Percentiles rank a stretch among this genome's conserved stretches.
Evolutionary conservation across 2,888 invertebrate species (phyloP).

Genomic region (Deroplatys truncata): DNA sequence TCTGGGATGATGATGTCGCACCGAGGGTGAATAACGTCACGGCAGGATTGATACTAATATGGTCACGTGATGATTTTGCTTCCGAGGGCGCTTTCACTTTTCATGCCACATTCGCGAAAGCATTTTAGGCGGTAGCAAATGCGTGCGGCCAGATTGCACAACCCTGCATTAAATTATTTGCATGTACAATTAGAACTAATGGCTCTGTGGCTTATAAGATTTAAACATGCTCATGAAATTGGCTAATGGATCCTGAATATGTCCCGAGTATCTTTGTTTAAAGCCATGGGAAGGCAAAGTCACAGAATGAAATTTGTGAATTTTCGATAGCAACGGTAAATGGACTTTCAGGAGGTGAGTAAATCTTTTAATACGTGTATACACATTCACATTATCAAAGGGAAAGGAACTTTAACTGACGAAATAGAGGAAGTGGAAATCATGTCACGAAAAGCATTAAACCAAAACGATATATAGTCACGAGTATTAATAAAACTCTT

Average conservation of each 20-base stretch:
- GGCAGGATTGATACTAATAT: neutral
- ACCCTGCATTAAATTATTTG: neutral
- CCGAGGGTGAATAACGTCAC: neutral
- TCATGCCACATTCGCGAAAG: neutral
- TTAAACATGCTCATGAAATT: neutral
- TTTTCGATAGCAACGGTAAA: too few relatives aligned
- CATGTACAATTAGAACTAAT: neutral
- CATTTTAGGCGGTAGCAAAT: neutral
- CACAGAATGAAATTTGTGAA: neutral
- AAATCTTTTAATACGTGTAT: too few relatives aligned
- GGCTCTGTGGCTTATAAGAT: neutral
- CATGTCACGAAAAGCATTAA: too few relatives aligned
- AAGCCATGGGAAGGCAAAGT: neutral
- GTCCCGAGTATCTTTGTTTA: neutral
- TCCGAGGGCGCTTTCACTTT: neutral
- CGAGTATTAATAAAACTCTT: too few relatives aligned
- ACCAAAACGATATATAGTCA: too few relatives aligned
- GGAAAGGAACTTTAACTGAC: too few relatives aligned
- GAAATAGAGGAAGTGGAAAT: too few relatives aligned
- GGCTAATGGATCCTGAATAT: neutral
- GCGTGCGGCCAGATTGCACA: neutral
- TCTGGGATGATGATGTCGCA: neutral
- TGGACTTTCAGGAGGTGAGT: too few relatives aligned
- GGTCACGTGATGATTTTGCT: neutral
- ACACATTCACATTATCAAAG: too few relatives aligned